These are phyloP conservation scores for Petaurus breviceps DNA, from an alignment of 2,113 vertebrate genomes.

Conservation along the genomic window DNA sequence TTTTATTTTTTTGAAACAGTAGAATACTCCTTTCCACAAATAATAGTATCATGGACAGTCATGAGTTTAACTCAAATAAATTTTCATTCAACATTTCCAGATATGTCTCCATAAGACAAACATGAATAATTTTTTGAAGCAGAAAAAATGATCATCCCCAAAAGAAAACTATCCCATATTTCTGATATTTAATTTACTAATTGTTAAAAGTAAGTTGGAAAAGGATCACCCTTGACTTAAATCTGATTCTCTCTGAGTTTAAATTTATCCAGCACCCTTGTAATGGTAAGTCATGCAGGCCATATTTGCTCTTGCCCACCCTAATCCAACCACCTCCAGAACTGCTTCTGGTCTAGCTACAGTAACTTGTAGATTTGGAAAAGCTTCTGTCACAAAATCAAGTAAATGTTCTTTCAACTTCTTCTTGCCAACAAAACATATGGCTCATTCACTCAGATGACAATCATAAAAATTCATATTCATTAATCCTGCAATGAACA, in stretches of 20 bases:
- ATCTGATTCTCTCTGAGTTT: not conserved
- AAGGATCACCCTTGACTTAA: not conserved
- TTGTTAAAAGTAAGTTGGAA: not conserved
- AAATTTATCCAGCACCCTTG: not conserved
- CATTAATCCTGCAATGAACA: not conserved
- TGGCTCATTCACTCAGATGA: not conserved
- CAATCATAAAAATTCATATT: not conserved
- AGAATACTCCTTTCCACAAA: not conserved
- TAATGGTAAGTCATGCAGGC: not conserved
- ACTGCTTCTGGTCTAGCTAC: not conserved
- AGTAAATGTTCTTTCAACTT: not conserved
- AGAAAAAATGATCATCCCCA: not conserved
- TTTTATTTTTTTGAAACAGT: not conserved
- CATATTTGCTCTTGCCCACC: not conserved
- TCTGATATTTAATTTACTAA: not conserved
- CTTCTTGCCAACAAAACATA: not conserved
- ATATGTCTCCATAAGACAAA: not conserved
- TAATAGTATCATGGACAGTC: not conserved
- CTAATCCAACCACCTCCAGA: not conserved
- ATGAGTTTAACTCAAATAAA: too few relatives aligned
- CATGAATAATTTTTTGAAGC: not conserved
- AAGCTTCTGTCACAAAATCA: not conserved
- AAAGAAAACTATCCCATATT: not conserved
- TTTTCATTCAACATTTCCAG: not conserved
- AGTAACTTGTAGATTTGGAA: not conserved